phyloP scores from a whole-genome alignment of 2,113 vertebrate genomes.

The Struthio camelus region DNA sequence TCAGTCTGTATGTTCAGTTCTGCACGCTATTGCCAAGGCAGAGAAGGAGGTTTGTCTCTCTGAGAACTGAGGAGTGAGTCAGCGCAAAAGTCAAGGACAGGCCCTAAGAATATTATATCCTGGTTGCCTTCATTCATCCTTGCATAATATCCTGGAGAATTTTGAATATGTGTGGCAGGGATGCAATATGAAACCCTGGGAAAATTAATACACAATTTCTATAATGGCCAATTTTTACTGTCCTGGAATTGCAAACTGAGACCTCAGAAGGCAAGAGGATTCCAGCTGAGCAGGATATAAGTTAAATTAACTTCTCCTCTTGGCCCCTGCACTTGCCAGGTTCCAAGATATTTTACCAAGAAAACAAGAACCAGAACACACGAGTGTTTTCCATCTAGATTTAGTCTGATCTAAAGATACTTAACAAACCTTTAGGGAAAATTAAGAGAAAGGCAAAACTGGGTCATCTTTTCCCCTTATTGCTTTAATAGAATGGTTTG shows the following conservation, averaged over 20 bases:
- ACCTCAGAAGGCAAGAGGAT: neutral
- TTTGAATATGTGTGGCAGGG: neutral
- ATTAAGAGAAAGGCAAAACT: neutral
- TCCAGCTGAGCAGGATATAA: conserved; percentile 13
- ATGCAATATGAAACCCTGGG: conserved; percentile 12
- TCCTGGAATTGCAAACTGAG: neutral
- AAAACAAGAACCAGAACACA: conserved; percentile 17
- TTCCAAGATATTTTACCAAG: conserved; percentile 28
- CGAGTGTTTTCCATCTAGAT: neutral
- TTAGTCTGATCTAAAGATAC: conserved; percentile 24
- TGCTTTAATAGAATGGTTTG: conserved; percentile 9
- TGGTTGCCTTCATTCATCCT: neutral
- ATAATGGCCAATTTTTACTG: neutral
- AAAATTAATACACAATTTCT: conserved; percentile 20
- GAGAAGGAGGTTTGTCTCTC: neutral
- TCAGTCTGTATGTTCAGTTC: neutral
- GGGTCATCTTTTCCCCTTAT: neutral
- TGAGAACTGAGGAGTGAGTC: neutral
- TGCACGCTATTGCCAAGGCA: neutral
- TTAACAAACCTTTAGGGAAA: conserved; percentile 25
- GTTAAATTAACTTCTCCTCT: conserved; percentile 38
- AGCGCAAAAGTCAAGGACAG: neutral
- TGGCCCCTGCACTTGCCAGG: conserved; percentile 11
- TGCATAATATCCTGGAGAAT: neutral
- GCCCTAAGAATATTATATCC: neutral